A percentile compares a stretch with the other conserved stretches of the same genome.
phyloP scores from a whole-genome alignment of 2,888 invertebrate species.

The Tyria jacobaeae region DNA sequence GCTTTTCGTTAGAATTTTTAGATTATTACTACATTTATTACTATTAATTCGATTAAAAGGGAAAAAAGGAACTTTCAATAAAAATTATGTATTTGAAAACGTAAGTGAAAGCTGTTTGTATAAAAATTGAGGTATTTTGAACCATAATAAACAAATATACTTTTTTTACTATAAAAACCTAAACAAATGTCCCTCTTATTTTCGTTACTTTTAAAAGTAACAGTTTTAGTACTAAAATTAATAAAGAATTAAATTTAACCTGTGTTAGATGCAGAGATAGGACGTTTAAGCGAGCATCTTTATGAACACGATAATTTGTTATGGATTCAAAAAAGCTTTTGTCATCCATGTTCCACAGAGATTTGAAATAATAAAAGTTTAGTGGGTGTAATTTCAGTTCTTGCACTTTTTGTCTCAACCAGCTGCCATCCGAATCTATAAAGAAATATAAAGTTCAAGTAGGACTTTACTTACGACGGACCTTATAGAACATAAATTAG shows the following conservation, averaged over 20 bases:
- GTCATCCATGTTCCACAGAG: conserved; percentile 69
- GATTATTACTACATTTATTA: too few relatives aligned
- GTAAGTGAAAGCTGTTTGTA: too few relatives aligned
- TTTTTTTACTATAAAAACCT: too few relatives aligned
- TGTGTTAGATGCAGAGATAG: conserved; percentile 50
- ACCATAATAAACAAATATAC: too few relatives aligned
- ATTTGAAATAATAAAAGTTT: conserved; percentile 76
- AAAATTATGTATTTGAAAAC: too few relatives aligned
- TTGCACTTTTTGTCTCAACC: conserved; percentile 71
- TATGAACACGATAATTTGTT: conserved; percentile 42
- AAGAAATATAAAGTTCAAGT: neutral
- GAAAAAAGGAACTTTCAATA: too few relatives aligned
- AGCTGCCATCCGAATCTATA: conserved; percentile 72
- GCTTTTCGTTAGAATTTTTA: too few relatives aligned
- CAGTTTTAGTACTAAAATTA: neutral
- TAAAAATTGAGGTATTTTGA: too few relatives aligned
- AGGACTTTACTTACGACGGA: neutral
- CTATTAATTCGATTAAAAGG: too few relatives aligned
- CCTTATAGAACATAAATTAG: neutral
- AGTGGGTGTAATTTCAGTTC: conserved; percentile 62
- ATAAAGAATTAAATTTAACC: conserved; percentile 47
- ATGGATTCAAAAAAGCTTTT: conserved; percentile 68
- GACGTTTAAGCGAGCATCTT: neutral
- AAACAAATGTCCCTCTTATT: too few relatives aligned
- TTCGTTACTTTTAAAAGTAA: neutral